Percentiles rank a stretch among this genome's conserved stretches.
Evolutionary conservation across 2,888 invertebrate species (phyloP).

Genomic region (Ichneumon xanthorius): DNA sequence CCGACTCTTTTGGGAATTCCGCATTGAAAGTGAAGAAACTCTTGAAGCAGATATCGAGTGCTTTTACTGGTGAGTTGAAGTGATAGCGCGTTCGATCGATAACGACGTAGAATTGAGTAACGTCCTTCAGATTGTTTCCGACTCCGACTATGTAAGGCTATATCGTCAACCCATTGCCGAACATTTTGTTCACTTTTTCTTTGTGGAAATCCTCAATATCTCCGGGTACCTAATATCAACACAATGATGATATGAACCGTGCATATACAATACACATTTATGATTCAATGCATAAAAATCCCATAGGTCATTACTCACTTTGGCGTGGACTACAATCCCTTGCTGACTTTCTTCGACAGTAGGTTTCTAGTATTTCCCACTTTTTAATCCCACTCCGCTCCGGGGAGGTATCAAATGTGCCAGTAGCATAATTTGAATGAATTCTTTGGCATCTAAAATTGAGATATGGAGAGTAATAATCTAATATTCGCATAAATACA

Average conservation of each 20-base stretch:
- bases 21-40: constrained; percentile 37
- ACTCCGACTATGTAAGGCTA: constrained; percentile 62
- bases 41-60: constrained; percentile 54
- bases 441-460: constrained; percentile 41
- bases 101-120: constrained; percentile 44
- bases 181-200: constrained; percentile 36
- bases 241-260: constrained; percentile 3
- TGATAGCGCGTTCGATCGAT: constrained; percentile 41
- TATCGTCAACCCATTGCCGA: constrained; percentile 39
- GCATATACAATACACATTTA: not conserved
- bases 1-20: constrained; percentile 1
- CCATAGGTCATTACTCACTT: constrained; percentile 3
- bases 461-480: constrained; percentile 5
- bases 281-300: not conserved
- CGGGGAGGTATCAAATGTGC: constrained; percentile 31
- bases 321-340: constrained; percentile 22
- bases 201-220: constrained; percentile 21
- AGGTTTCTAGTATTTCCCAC: constrained; percentile 19
- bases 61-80: constrained; percentile 54
- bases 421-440: constrained; percentile 39
- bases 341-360: constrained; percentile 23
- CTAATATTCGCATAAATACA: constrained; percentile 11
- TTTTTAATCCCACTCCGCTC: constrained; percentile 11
- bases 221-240: constrained; percentile 10
- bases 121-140: constrained; percentile 37